Conservation (phyloP, 2,888 invertebrate species). For the Saturnia pavonia region DNA sequence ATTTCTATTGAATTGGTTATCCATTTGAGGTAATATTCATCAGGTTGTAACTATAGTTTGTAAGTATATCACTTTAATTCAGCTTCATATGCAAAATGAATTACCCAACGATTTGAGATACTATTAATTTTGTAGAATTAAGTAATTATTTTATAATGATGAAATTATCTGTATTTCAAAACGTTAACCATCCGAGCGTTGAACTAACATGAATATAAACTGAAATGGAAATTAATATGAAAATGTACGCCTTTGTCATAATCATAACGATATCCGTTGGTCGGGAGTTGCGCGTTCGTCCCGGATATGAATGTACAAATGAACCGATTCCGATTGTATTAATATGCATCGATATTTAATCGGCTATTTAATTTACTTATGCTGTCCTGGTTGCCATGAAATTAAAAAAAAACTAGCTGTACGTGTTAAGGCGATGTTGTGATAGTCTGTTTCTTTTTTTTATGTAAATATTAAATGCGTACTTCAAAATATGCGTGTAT, state of each 20-base stretch:
- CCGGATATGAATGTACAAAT: slow-evolving; percentile 22
- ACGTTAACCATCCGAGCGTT: neutral
- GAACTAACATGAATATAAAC: slow-evolving; percentile 13
- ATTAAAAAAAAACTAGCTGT: too few species aligned
- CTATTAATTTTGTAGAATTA: neutral
- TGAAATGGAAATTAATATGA: slow-evolving; percentile 23
- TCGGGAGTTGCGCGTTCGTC: slow-evolving; percentile 18
- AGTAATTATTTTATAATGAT: neutral
- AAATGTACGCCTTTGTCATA: slow-evolving; percentile 28
- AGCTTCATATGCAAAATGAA: neutral
- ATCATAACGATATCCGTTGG: slow-evolving; percentile 24
- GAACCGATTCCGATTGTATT: slow-evolving; percentile 22
- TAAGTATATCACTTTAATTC: too few species aligned
- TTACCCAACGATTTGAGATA: neutral
- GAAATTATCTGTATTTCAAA: slow-evolving; percentile 1
- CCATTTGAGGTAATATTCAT: too few species aligned
- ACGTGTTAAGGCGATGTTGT: too few species aligned
- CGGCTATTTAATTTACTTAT: too few species aligned
- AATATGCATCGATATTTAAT: slow-evolving; percentile 2
- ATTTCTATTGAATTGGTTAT: too few species aligned
- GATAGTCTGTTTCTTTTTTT: too few species aligned
- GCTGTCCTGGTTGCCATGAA: neutral
- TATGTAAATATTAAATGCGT: too few species aligned
- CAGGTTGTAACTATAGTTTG: too few species aligned
- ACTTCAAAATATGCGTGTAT: too few species aligned